Evolutionary conservation across 92 coral and sea anemone species (phyloP).

Genomic region (Palythoa grandis): DNA sequence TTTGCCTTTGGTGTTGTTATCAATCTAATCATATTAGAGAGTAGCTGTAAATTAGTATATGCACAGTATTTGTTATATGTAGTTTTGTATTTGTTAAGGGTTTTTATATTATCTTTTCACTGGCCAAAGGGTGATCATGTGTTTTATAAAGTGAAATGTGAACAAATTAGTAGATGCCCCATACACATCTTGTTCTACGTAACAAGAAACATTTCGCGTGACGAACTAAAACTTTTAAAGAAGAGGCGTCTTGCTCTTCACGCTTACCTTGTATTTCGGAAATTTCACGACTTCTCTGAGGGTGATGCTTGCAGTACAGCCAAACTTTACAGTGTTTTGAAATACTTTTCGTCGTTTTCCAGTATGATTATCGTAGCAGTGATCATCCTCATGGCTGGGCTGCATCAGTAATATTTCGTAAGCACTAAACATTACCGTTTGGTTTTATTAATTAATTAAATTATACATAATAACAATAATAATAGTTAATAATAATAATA

Average conservation of each 20-base stretch:
- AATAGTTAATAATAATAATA: too few relatives aligned
- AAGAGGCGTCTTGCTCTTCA: constrained; percentile 3
- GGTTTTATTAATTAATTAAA: neutral
- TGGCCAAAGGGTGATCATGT: constrained; percentile 1
- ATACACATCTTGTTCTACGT: neutral
- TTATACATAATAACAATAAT: neutral
- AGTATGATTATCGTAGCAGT: constrained; percentile 33
- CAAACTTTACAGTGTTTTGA: constrained; percentile 33
- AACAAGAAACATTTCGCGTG: constrained; percentile 4
- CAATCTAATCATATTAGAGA: constrained; percentile 17
- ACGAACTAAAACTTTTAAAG: constrained; percentile 1
- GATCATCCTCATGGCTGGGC: constrained; percentile 19
- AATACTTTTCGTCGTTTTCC: constrained; percentile 30
- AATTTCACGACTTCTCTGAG: constrained; percentile 34
- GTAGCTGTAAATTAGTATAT: constrained; percentile 4
- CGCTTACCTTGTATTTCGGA: constrained; percentile 28
- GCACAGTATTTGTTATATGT: neutral
- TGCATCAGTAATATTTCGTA: constrained; percentile 2
- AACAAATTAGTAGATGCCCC: constrained; percentile 2
- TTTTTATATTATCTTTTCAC: neutral
- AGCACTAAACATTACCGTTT: constrained; percentile 15
- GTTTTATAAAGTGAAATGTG: neutral
- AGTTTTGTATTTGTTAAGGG: constrained; percentile 6
- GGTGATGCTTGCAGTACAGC: constrained; percentile 36
- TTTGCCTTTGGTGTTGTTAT: constrained; percentile 33